A percentile compares a stretch with the other conserved stretches of the same genome.
Conservation (phyloP, 2,113 vertebrate genomes). For the Recurvirostra avosetta region DNA sequence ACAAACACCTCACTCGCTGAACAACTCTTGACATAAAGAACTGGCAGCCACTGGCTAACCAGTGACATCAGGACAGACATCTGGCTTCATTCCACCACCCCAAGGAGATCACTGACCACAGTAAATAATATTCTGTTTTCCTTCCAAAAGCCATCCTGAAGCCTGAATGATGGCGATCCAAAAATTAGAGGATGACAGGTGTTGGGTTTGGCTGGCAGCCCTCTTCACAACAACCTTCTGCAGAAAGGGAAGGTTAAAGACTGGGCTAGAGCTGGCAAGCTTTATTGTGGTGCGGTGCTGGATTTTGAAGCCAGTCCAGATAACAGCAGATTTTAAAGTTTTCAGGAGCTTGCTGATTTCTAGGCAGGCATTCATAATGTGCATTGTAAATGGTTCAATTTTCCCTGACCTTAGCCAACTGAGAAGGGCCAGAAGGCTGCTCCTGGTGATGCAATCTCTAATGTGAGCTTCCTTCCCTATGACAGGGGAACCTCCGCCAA, state of each 20-base stretch:
- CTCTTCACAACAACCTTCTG: slow-evolving; percentile 34
- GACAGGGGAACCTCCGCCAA: neutral
- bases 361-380: neutral
- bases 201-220: slow-evolving; percentile 38
- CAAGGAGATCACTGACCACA: neutral
- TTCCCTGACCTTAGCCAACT: neutral
- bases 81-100: neutral
- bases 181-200: slow-evolving; percentile 44
- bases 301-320: slow-evolving; percentile 28
- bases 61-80: neutral
- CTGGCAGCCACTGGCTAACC: neutral
- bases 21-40: neutral
- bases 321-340: neutral
- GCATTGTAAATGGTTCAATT: neutral
- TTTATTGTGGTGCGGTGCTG: neutral
- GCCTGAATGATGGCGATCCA: neutral
- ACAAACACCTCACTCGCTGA: neutral
- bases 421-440: neutral
- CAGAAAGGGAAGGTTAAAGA: slow-evolving; percentile 38
- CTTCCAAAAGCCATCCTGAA: slow-evolving; percentile 1
- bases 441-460: neutral
- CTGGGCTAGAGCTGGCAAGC: slow-evolving; percentile 23
- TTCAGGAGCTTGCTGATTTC: slow-evolving; percentile 36
- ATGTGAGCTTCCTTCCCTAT: neutral
- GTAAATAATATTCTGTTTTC: neutral